Percentiles rank a stretch among this genome's conserved stretches.
These are phyloP conservation scores for Gymnarchus niloticus DNA, from an alignment of 2,113 vertebrate genomes.

Conservation along the genomic window DNA sequence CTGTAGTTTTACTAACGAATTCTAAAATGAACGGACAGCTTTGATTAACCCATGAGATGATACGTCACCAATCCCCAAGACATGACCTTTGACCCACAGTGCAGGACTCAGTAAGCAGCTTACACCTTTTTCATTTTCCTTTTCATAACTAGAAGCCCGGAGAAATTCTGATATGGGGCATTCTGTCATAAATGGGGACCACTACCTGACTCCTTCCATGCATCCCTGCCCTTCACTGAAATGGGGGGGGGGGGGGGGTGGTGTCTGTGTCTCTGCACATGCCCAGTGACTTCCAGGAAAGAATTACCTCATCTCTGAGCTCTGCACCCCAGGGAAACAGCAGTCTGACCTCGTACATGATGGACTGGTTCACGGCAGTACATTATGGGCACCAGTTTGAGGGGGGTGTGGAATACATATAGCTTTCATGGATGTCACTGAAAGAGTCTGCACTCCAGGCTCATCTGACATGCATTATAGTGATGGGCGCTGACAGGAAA, in stretches of 20 bases:
- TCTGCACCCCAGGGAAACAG: constrained; percentile 24
- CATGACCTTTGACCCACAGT: background rate
- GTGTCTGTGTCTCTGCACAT: background rate
- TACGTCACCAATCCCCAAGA: too few species aligned
- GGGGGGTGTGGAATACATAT: background rate
- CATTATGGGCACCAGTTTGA: background rate
- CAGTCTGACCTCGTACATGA: constrained; percentile 30
- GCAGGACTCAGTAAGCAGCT: background rate
- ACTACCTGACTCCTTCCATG: background rate
- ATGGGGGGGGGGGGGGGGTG: background rate
- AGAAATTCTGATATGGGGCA: background rate
- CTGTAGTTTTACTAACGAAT: background rate
- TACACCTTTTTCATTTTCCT: constrained; percentile 9
- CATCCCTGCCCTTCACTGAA: background rate
- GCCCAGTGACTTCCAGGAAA: background rate
- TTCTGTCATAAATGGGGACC: background rate
- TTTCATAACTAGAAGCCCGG: constrained; percentile 5
- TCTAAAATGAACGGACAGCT: background rate
- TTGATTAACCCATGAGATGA: background rate
- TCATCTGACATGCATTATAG: background rate
- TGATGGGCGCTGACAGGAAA: background rate
- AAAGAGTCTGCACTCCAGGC: background rate
- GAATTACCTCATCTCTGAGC: constrained; percentile 30
- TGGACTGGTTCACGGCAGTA: constrained; percentile 12
- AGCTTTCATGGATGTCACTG: background rate